phyloP scores from a whole-genome alignment of 2,888 invertebrate genomes.

The Chromoteleia sp. region DNA sequence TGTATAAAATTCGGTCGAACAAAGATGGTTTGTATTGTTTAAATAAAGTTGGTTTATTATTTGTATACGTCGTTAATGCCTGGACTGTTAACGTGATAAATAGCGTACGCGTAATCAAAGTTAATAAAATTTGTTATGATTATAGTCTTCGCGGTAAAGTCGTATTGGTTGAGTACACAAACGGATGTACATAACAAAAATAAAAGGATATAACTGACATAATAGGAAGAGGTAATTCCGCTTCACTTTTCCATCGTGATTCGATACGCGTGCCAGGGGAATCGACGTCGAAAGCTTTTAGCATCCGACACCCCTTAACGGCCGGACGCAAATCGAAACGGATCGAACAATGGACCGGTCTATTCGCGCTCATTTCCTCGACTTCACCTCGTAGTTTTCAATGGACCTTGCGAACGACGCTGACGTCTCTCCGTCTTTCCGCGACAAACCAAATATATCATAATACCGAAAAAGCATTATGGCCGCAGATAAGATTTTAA shows the following conservation, averaged over 20 bases:
- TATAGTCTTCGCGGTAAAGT: slow-evolving; percentile 18
- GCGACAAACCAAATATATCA: slow-evolving; percentile 57
- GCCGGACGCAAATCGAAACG: slow-evolving; percentile 75
- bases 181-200: slow-evolving; percentile 57
- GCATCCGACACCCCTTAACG: slow-evolving; percentile 69
- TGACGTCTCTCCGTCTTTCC: slow-evolving; percentile 46
- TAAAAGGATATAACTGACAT: slow-evolving; percentile 65
- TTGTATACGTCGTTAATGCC: neutral
- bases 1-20: too few relatives aligned
- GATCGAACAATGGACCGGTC: slow-evolving; percentile 74
- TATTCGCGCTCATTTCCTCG: slow-evolving; percentile 71
- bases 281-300: slow-evolving; percentile 72
- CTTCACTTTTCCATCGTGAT: slow-evolving; percentile 68
- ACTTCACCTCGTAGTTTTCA: slow-evolving; percentile 73
- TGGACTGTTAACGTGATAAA: slow-evolving; percentile 1
- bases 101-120: slow-evolving; percentile 9
- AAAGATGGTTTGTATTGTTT: too few relatives aligned
- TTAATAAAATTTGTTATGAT: slow-evolving; percentile 46
- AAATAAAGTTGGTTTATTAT: too few relatives aligned
- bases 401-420: slow-evolving; percentile 72
- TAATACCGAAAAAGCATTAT: slow-evolving; percentile 32
- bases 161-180: slow-evolving; percentile 37
- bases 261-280: slow-evolving; percentile 71
- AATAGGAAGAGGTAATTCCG: slow-evolving; percentile 61
- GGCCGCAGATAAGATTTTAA: slow-evolving; percentile 47